These are phyloP conservation scores for Orientallactaga bullata DNA, from an alignment of 2,113 vertebrate species.

Conservation along the genomic window DNA sequence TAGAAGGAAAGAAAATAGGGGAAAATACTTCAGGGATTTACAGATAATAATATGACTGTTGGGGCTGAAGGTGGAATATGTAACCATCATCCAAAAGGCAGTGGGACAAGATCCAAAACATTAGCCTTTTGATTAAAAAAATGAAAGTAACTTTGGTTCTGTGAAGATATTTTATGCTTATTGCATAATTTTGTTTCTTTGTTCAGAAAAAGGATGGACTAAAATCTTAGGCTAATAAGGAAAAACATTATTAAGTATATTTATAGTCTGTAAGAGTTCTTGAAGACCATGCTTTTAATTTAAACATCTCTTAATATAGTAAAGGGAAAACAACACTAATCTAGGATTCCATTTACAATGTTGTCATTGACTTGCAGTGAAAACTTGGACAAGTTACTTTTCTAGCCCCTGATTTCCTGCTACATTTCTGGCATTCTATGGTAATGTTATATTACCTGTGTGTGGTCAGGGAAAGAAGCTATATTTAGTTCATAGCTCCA, in stretches of 20 bases:
- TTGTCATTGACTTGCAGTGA: not conserved
- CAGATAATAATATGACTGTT: not conserved
- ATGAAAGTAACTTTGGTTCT: not conserved
- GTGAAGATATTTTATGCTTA: not conserved
- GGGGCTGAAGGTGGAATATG: not conserved
- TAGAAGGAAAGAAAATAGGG: not conserved
- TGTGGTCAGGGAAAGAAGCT: not conserved
- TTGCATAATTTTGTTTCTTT: not conserved
- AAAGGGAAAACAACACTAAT: not conserved
- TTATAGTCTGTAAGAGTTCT: not conserved
- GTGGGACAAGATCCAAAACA: not conserved
- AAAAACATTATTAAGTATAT: not conserved
- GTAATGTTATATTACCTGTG: not conserved
- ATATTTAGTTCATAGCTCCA: not conserved
- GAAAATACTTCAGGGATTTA: not conserved
- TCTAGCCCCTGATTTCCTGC: not conserved
- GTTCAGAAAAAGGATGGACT: not conserved
- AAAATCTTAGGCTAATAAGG: not conserved
- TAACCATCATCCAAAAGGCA: not conserved
- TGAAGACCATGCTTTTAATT: conserved; percentile 15
- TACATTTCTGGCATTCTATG: not conserved
- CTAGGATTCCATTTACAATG: not conserved
- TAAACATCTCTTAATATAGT: not conserved
- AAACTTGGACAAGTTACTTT: conserved; percentile 36
- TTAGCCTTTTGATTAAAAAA: not conserved